Base-by-base conservation (phyloP, 92 coral and sea anemone species). In the Actinernus sp. region DNA sequence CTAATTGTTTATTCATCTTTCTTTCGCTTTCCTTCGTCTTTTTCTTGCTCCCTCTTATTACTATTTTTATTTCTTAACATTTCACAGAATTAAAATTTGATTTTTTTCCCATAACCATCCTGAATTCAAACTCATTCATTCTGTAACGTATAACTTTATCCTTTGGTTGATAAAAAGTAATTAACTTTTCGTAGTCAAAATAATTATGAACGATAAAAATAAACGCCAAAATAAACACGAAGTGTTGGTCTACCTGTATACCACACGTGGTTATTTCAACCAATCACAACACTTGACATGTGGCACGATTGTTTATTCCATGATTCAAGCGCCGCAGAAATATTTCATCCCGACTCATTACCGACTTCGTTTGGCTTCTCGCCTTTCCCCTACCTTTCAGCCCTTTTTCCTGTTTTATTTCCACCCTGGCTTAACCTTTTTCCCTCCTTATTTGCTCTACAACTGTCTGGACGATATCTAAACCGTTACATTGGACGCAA, bases 251-350 rank as follows among this genome's bases (percentile, higher is more conserved):
- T 36, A 25, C 76, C 76, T 68, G 51, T 68, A 52, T 20, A 10
- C 8, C 52, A 7, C 61, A 67, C 62, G 76, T 68, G 62, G 76
- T 54, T 2, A 24, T 17, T 54, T 55, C 65, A 13, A 34, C 76
- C 76, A 68, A 68, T 68, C 76, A 68, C 24, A 22, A 13, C 10
- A 14, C 14, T 49, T 56, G 41, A 51, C 76, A 68, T 68, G 76
- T 68, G 76, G 76, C 76, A 68, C 58, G 76, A 61, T 68, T 68
- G 76, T 68, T 68, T 68, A 68, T 68, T 60, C 27, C 68, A 2
- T n/a, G n/a, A n/a, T n/a, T n/a, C 29, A 36, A 60, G 58, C 61
- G 63, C 40, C 57, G 50, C 64, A 68, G 56, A 68, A 68, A 48
- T 52, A 38, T 52, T 41, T 41, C 21, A 54, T 68, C 57, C 76